Evolutionary conservation across 2,113 vertebrate genomes (phyloP).

Genomic region (Gopherus flavomarginatus): DNA sequence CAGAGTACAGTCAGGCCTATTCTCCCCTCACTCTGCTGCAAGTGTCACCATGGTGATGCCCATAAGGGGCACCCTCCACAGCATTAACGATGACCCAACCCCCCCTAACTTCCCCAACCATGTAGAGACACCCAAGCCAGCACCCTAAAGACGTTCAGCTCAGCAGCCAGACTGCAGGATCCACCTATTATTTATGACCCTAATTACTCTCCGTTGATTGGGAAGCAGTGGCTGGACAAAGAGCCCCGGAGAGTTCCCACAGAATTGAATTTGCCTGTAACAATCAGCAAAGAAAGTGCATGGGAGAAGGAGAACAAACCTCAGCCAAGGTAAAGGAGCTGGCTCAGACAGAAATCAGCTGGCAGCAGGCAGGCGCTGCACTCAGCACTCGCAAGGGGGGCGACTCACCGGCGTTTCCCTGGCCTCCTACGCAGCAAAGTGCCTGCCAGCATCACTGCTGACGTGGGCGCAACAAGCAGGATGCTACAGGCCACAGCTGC

Average conservation of each 20-base stretch:
- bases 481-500: background rate
- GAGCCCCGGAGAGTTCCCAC: conserved; percentile 16
- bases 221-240: conserved; percentile 6
- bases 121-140: background rate
- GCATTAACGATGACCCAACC: background rate
- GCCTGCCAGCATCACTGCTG: background rate
- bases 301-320: background rate
- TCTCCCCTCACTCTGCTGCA: background rate
- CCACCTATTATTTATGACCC: background rate
- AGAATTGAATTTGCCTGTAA: conserved; percentile 32
- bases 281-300: background rate
- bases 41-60: background rate
- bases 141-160: background rate
- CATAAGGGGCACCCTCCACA: background rate
- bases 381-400: background rate
- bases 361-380: background rate
- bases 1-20: background rate
- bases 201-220: conserved; percentile 28
- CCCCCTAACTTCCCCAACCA: background rate
- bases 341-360: background rate
- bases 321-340: conserved; percentile 12
- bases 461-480: background rate
- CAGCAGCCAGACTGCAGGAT: background rate
- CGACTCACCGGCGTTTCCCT: background rate
- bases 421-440: background rate